Base-by-base conservation (phyloP, 1,140 invertebrate species). In the Ptiloglossa arizonensis region DNA sequence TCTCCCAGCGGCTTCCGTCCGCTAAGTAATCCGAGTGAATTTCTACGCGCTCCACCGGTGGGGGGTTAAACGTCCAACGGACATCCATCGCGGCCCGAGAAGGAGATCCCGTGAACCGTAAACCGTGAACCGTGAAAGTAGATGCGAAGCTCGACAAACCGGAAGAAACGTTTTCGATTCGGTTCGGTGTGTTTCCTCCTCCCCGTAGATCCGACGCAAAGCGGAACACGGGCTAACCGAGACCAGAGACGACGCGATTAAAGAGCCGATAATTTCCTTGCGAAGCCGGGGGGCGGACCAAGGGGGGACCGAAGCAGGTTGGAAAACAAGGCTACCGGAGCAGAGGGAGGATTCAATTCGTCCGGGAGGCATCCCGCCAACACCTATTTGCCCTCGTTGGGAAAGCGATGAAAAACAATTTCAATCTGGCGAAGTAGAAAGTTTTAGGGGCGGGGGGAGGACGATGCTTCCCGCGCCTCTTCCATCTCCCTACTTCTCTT, bases 371-470 rank as follows among this genome's bases (percentile, higher is more conserved):
- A 72, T 72, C 76, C 56, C 62, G 57, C 60, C 66, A 76, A 35
- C 79, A 74, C 72, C 72, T 68, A 79, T 79, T 81, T 59, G 79
- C 32, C 62, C 66, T 24, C 57, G 52, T 59, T 48, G 46, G 19
- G 38, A 38, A 63, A 35, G 27, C 62, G 44, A 81, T 68, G 81
- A 86, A 84, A 87, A 87, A 87, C 79, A 82, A 81, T 87, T 86
- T 81, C 86, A 86, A 87, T 87, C 79, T 79, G 73, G 75, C 76
- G 38, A 75, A 86, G 86, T 86, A 79, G 70, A 71, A 87, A 87
- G 81, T 86, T 87, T 75, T 46, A 72, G 48, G 60, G 41, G 57
- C n/a, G n/a, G n/a, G n/a, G n/a, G n/a, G n/a, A n/a, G n/a, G n/a
- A n/a, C n/a, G 57, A 75, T 44, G 72, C 46, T n/a, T 32, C 13